Evolutionary conservation across 2,113 vertebrate species (phyloP).

Genomic region (Zosterops lateralis): DNA sequence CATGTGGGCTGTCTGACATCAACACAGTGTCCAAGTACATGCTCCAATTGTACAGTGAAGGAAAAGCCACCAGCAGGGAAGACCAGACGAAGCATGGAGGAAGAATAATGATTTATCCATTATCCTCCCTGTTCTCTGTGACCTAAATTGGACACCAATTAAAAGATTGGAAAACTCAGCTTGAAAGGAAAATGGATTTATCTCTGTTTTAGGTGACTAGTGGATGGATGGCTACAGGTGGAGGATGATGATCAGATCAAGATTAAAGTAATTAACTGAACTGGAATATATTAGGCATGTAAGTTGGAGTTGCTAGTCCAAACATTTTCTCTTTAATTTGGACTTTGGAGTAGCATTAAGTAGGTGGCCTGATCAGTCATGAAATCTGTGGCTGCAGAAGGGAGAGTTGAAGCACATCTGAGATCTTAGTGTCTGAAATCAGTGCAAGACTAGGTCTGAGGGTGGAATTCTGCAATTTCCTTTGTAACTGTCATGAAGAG

Average conservation of each 20-base stretch:
- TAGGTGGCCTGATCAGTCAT: background rate
- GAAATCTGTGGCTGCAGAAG: background rate
- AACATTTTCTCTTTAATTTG: background rate
- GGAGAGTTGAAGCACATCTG: background rate
- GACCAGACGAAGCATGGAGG: background rate
- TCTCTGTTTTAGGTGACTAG: background rate
- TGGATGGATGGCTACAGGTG: background rate
- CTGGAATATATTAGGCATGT: background rate
- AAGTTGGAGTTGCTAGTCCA: background rate
- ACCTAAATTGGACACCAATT: background rate
- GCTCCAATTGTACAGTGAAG: background rate
- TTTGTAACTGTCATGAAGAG: background rate
- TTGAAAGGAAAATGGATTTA: background rate
- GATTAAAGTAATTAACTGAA: background rate
- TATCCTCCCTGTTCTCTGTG: background rate
- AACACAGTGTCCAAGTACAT: background rate
- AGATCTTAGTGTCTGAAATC: background rate
- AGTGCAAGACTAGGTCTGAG: background rate
- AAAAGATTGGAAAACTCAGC: background rate
- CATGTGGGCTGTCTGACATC: background rate
- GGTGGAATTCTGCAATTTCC: background rate
- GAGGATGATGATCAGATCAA: background rate
- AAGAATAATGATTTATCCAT: slow-evolving; percentile 6
- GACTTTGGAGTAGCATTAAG: background rate
- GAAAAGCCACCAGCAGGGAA: background rate